Conservation (phyloP, 2,888 invertebrate species). For the Agriotes lineatus region DNA sequence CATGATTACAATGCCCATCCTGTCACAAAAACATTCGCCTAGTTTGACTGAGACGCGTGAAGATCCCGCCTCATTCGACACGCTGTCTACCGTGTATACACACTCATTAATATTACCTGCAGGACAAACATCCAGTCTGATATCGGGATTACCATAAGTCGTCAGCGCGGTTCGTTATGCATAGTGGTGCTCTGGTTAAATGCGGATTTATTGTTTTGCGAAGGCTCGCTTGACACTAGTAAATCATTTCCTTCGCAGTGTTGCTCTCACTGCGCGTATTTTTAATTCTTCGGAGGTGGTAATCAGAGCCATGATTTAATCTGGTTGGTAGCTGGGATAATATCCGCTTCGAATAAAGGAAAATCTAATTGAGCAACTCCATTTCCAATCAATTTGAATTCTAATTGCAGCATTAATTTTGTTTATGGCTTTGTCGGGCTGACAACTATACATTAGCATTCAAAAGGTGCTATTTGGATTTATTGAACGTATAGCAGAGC, state of each 20-base stretch:
- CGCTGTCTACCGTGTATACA: constrained; percentile 47
- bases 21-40: constrained; percentile 38
- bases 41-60: constrained; percentile 37
- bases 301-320: background rate
- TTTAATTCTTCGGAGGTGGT: background rate
- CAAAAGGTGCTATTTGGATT: no score
- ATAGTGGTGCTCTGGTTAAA: constrained; percentile 10
- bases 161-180: constrained; percentile 12
- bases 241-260: background rate
- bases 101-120: constrained; percentile 27
- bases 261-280: background rate
- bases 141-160: constrained; percentile 12
- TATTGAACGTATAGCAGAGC: no score
- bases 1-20: constrained; percentile 50
- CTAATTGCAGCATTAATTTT: no score
- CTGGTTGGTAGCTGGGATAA: no score
- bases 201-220: constrained; percentile 10
- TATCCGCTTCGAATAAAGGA: no score
- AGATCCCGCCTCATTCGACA: constrained; percentile 46
- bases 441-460: no score
- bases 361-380: no score
- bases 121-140: constrained; percentile 3
- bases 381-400: no score
- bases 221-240: constrained; percentile 1
- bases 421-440: no score